Conservation (phyloP, 2,113 vertebrate species). For the Deroptyus accipitrinus region DNA sequence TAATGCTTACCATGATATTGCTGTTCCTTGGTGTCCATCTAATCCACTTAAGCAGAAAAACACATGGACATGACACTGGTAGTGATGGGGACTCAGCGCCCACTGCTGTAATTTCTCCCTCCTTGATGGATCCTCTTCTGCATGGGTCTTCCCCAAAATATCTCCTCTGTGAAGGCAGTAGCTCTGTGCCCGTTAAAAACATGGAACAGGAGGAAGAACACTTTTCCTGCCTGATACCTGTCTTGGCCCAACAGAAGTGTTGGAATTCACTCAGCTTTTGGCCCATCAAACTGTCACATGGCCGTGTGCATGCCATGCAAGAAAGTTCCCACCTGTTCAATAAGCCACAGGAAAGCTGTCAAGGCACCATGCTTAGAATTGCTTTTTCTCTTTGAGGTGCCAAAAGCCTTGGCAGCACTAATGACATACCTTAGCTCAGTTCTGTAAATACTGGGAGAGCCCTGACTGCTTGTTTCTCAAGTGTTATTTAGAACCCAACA, state of each 20-base stretch:
- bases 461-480: not conserved
- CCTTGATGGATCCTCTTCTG: not conserved
- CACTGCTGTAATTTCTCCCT: not conserved
- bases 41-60: not conserved
- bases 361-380: not conserved
- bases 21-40: not conserved
- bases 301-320: accelerated
- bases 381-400: not conserved
- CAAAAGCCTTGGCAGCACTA: not conserved
- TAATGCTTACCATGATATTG: not conserved
- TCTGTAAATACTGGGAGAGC: not conserved
- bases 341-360: not conserved
- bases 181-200: not conserved
- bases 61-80: accelerated
- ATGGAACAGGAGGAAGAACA: not conserved
- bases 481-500: not conserved
- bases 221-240: not conserved
- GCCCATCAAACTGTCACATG: accelerated
- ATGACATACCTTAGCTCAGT: not conserved
- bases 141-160: no score
- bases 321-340: not conserved
- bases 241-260: not conserved
- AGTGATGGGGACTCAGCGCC: not conserved
- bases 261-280: not conserved
- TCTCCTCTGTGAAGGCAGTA: not conserved